phyloP scores from a whole-genome alignment of 1,140 invertebrate species.

The Tetragnatha versicolor region DNA sequence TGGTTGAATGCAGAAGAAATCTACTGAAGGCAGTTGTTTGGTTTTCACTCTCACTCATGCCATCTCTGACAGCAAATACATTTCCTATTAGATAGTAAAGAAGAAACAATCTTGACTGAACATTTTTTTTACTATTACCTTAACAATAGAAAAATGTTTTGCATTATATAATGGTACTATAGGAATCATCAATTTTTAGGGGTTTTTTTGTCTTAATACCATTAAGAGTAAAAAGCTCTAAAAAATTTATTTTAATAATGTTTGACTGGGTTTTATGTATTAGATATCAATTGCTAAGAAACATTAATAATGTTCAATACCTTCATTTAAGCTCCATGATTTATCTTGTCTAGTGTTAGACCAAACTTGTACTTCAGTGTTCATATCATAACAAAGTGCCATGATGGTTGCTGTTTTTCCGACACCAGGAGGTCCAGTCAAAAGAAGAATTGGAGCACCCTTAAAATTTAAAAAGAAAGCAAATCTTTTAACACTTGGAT shows the following conservation, averaged over 20 bases:
- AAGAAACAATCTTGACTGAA: too few species aligned
- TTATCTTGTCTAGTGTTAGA: constrained; percentile 16
- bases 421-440: constrained; percentile 36
- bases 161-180: too few species aligned
- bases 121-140: too few species aligned
- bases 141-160: too few species aligned
- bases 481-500: too few species aligned
- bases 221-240: too few species aligned
- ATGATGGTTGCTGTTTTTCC: constrained; percentile 39
- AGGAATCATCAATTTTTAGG: too few species aligned
- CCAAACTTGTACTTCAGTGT: constrained; percentile 26
- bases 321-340: neutral
- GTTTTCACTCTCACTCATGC: neutral
- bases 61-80: neutral
- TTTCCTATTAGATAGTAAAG: neutral
- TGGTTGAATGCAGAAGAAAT: constrained; percentile 26
- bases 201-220: too few species aligned
- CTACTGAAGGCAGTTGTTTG: constrained; percentile 10
- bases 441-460: constrained; percentile 19
- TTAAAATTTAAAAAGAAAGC: neutral
- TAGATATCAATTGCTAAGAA: too few species aligned
- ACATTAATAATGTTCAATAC: too few species aligned
- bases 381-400: constrained; percentile 5
- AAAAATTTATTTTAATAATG: too few species aligned
- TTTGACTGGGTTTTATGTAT: too few species aligned